Percentiles rank a stretch among this genome's conserved stretches.
Conservation (phyloP, 2,113 vertebrate genomes). For the Dicrurus megarhynchus region DNA sequence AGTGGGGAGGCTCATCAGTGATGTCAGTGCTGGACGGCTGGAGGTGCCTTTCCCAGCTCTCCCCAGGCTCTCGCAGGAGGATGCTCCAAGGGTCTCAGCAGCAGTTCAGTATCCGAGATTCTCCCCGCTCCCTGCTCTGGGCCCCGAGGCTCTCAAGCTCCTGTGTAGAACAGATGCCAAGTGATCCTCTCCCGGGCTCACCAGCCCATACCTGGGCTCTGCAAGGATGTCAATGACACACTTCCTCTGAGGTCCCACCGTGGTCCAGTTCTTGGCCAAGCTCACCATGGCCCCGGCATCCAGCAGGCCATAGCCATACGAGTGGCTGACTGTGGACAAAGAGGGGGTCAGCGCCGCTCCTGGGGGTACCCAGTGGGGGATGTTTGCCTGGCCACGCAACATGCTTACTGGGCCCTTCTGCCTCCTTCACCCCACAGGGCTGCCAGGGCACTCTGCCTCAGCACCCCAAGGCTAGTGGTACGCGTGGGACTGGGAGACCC, state of each 20-base stretch:
- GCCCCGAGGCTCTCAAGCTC: background rate
- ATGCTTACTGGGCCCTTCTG: background rate
- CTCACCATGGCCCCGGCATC: conserved; percentile 91
- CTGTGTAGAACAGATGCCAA: fast-evolving
- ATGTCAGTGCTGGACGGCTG: fast-evolving
- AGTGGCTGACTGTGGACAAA: conserved; percentile 88
- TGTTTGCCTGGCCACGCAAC: fast-evolving
- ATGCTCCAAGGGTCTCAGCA: fast-evolving
- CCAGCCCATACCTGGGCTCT: conserved; percentile 81
- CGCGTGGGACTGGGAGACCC: background rate
- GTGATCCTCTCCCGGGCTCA: background rate
- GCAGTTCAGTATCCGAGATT: fast-evolving
- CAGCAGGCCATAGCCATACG: conserved; percentile 91
- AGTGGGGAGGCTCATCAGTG: fast-evolving
- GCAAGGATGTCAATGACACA: conserved; percentile 86
- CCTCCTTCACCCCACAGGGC: background rate
- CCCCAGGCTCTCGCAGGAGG: background rate
- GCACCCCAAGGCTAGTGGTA: background rate
- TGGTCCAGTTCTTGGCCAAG: conserved; percentile 92
- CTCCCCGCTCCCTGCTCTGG: background rate
- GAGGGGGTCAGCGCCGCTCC: fast-evolving
- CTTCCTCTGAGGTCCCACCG: conserved; percentile 85
- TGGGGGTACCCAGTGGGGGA: no score
- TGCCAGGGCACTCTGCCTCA: background rate
- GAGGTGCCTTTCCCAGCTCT: background rate